Conservation (phyloP, 2,888 invertebrate species). For the Eristalinus aeneus region DNA sequence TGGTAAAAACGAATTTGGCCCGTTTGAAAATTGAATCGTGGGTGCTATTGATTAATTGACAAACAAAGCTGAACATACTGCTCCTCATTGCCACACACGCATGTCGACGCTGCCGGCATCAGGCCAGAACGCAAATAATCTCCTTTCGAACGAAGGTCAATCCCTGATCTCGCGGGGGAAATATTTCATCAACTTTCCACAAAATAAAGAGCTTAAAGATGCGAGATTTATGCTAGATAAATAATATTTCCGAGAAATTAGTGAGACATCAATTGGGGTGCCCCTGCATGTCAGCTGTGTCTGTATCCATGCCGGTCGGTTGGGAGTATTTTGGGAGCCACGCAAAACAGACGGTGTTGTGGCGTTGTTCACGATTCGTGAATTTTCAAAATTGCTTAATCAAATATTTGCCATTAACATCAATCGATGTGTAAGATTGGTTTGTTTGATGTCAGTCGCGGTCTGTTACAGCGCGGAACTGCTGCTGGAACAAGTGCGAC, state of each 20-base stretch:
- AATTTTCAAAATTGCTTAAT: slow-evolving; percentile 4
- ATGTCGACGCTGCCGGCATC: not conserved
- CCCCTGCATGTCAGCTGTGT: not conserved
- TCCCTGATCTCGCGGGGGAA: not conserved
- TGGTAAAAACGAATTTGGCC: not conserved
- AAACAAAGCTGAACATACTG: not conserved
- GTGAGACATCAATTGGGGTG: not conserved
- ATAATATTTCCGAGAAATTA: not conserved
- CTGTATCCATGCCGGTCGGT: not conserved
- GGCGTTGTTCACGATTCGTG: not conserved
- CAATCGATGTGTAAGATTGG: not conserved
- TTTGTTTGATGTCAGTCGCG: not conserved
- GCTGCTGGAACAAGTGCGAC: not conserved
- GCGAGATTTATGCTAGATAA: slow-evolving; percentile 5
- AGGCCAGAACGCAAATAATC: not conserved
- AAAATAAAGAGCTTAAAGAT: slow-evolving; percentile 1
- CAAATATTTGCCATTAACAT: not conserved
- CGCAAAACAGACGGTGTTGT: not conserved
- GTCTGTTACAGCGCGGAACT: not conserved
- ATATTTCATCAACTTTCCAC: slow-evolving; percentile 2
- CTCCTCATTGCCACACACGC: not conserved
- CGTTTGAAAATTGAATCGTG: not conserved
- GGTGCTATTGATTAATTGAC: not conserved
- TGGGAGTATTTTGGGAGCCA: not conserved
- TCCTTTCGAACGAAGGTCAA: not conserved